Conservation (phyloP, 1,140 invertebrate species). For the Drosophila orosa region DNA sequence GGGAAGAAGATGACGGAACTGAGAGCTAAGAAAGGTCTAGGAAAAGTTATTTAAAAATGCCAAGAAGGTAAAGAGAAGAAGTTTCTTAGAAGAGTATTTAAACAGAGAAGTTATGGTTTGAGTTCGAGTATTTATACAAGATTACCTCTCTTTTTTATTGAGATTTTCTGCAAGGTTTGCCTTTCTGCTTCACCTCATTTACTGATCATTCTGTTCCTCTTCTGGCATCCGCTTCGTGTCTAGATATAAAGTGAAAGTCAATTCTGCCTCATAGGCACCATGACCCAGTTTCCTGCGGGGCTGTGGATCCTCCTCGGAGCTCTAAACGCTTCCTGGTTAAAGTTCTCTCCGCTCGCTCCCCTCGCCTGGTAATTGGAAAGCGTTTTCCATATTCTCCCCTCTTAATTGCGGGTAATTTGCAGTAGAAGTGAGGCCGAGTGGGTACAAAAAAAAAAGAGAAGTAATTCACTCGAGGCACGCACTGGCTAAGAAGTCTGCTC, state of each 20-base stretch:
- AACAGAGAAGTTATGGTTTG: not conserved
- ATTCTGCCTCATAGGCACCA: conserved; percentile 62
- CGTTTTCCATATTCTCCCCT: conserved; percentile 36
- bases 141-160: not conserved
- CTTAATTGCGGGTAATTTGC: conserved; percentile 44
- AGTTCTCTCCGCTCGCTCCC: conserved; percentile 17
- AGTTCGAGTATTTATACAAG: no score
- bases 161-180: no score
- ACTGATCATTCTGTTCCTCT: conserved; percentile 24
- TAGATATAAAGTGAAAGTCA: conserved; percentile 57
- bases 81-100: not conserved
- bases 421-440: conserved; percentile 12
- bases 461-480: conserved; percentile 35
- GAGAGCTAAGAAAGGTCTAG: conserved; percentile 9
- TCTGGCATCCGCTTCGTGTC: conserved; percentile 49
- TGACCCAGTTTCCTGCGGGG: conserved; percentile 53
- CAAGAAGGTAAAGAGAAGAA: no score
- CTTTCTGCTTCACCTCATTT: conserved; percentile 1
- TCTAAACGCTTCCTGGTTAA: conserved; percentile 43
- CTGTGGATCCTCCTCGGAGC: conserved; percentile 25
- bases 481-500: conserved; percentile 16
- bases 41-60: not conserved
- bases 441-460: no score
- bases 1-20: conserved; percentile 24
- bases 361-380: conserved; percentile 23